Evolutionary conservation across 2,888 invertebrate species (phyloP).

Genomic region (Scelioninae gen. 1): DNA sequence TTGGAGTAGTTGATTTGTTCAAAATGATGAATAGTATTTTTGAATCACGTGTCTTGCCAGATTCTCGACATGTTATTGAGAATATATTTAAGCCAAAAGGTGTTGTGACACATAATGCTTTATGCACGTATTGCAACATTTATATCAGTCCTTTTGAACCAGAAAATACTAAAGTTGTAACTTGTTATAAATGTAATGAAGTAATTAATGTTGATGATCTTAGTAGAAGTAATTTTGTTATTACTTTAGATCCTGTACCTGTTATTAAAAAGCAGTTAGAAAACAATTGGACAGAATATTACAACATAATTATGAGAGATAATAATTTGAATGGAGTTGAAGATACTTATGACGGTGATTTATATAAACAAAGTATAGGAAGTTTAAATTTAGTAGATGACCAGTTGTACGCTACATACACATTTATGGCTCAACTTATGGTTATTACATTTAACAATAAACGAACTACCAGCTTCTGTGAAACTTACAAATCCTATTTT

Average conservation of each 20-base stretch:
- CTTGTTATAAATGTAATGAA: conserved; percentile 15
- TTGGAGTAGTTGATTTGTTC: conserved; percentile 53
- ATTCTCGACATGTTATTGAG: conserved; percentile 49
- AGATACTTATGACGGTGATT: conserved; percentile 49
- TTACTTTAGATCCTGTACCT: conserved; percentile 24
- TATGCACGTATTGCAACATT: conserved; percentile 45
- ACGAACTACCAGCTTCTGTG: conserved; percentile 2
- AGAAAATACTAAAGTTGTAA: conserved; percentile 12
- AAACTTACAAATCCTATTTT: conserved; percentile 40
- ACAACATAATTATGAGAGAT: conserved; percentile 1
- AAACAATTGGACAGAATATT: conserved; percentile 26
- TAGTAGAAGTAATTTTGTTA: conserved; percentile 37
- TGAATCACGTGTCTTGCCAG: conserved; percentile 29
- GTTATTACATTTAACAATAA: conserved; percentile 64
- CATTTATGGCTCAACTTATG: conserved; percentile 58
- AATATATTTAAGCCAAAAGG: conserved; percentile 52
- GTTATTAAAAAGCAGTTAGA: conserved; percentile 23
- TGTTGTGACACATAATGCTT: conserved; percentile 51
- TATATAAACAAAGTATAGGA: conserved; percentile 48
- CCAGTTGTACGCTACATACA: conserved; percentile 43
- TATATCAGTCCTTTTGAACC: conserved; percentile 20
- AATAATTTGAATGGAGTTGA: background rate
- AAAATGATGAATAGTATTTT: conserved; percentile 58
- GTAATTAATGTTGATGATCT: conserved; percentile 28
- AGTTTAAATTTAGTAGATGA: conserved; percentile 21